Percentiles rank a stretch among this genome's conserved stretches.
phyloP scores from a whole-genome alignment of 2,797 vertebrate species.

The Pantherophis alleghaniensis region DNA sequence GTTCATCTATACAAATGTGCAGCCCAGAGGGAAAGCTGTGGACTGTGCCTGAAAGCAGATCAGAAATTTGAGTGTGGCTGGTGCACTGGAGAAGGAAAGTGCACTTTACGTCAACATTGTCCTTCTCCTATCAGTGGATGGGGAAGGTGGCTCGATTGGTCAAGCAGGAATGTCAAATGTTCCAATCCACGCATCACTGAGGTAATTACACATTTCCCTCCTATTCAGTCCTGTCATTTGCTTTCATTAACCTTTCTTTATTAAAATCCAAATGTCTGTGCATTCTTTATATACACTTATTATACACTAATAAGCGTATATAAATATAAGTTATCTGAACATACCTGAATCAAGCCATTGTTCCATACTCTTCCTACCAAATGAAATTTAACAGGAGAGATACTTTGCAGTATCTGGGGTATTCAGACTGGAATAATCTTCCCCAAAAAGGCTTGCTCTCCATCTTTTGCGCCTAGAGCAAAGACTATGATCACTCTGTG shows the following conservation, averaged over 20 bases:
- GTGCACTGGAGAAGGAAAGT: slow-evolving; percentile 88
- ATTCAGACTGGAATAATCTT: not conserved
- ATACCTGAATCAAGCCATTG: not conserved
- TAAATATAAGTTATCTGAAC: not conserved
- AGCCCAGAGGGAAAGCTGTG: slow-evolving; percentile 95
- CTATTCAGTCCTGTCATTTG: not conserved
- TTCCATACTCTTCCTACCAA: not conserved
- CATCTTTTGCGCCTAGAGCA: not conserved
- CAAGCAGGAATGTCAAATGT: slow-evolving; percentile 91
- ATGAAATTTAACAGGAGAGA: not conserved
- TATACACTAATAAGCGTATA: not conserved
- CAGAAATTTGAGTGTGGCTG: slow-evolving; percentile 96
- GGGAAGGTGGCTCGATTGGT: slow-evolving; percentile 92
- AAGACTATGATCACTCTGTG: not conserved
- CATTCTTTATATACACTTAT: not conserved
- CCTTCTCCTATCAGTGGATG: slow-evolving; percentile 75
- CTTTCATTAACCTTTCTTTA: not conserved
- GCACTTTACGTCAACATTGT: slow-evolving; percentile 89
- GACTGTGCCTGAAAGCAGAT: slow-evolving; percentile 92
- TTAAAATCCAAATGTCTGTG: not conserved
- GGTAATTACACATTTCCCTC: slow-evolving; percentile 75
- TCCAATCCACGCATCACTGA: slow-evolving; percentile 96
- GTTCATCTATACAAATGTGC: slow-evolving; percentile 97
- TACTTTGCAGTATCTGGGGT: not conserved
- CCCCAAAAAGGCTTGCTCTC: not conserved